Conservation (phyloP, 2,888 invertebrate species). For the Emmelina monodactyla region DNA sequence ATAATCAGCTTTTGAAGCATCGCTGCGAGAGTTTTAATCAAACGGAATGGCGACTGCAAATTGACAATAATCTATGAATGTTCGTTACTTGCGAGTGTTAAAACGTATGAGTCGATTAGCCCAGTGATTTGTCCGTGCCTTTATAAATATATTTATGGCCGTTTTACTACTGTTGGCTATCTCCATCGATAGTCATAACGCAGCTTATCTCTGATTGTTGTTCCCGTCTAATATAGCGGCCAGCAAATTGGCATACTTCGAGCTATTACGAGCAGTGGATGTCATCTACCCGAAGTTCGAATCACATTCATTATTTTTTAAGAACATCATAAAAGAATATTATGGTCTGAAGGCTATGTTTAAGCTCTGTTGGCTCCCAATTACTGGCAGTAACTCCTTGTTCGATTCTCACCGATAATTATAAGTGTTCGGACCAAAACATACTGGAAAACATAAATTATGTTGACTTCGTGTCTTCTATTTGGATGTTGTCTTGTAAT, state of each 20-base stretch:
- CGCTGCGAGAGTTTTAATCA: no score
- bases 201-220: no score
- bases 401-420: conserved; percentile 56
- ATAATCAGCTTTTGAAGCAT: no score
- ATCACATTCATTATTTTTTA: conserved; percentile 44
- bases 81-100: no score
- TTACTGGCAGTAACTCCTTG: conserved; percentile 52
- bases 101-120: no score
- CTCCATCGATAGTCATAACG: no score
- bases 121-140: no score
- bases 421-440: conserved; percentile 26
- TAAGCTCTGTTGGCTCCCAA: conserved; percentile 49
- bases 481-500: conserved; percentile 19
- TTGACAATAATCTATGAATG: no score
- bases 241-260: conserved; percentile 8
- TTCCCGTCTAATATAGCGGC: neutral
- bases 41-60: no score
- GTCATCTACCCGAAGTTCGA: conserved; percentile 24
- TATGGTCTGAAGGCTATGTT: conserved; percentile 38
- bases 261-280: conserved; percentile 20
- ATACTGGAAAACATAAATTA: conserved; percentile 26
- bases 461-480: conserved; percentile 20
- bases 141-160: no score
- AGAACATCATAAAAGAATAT: conserved; percentile 41
- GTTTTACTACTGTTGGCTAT: no score